Evolutionary conservation across 2,113 vertebrate genomes (phyloP), one percentile per base, ranked within the genome.

Genomic region (Tenebrosternarchus preto): DNA sequence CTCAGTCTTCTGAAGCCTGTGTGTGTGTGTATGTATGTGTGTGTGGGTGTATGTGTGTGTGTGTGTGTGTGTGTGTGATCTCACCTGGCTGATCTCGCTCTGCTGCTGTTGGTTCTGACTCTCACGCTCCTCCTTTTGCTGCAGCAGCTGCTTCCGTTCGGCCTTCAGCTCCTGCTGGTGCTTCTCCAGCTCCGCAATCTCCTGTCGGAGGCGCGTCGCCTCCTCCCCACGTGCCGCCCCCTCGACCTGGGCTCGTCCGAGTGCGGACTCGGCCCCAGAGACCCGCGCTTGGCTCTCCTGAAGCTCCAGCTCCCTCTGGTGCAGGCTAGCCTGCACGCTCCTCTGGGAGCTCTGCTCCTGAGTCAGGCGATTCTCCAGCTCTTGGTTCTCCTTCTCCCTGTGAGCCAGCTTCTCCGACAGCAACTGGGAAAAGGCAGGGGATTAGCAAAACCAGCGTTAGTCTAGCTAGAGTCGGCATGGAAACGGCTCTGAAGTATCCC

Each of bases 41-140:
- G n/a, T n/a, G n/a, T n/a, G n/a, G n/a, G n/a, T n/a, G n/a, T n/a
- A n/a, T n/a, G n/a, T n/a, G n/a, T n/a, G n/a, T n/a, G n/a, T n/a
- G n/a, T n/a, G n/a, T n/a, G n/a, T n/a, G n/a, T n/a, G n/a, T n/a
- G n/a, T n/a, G n/a, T n/a, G n/a, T n/a, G n/a, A n/a, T 55, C 91
- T 91, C 86, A 99, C 97, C 91, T 98, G 96, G 87, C 94, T 93
- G 71, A 98, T 95, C 87, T 99, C 96, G 0, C 92, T 94, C 84
- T 99, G 98, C 86, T 97, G 95, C 57, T 96, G 96, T 36, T 95
- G 84, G 19, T 92, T 91, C 50, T 97, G 95, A 80, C 94, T 96
- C 63, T 99, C 97, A 77, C 95, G 96, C 77, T 99, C 96, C 76
- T 99, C 97, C 72, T 90, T 93, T 85, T 98, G 97, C 69, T 98